Evolutionary conservation across 2,888 invertebrate species (phyloP), one percentile per base, ranked within the genome.

Genomic region (Diploptera punctata): DNA sequence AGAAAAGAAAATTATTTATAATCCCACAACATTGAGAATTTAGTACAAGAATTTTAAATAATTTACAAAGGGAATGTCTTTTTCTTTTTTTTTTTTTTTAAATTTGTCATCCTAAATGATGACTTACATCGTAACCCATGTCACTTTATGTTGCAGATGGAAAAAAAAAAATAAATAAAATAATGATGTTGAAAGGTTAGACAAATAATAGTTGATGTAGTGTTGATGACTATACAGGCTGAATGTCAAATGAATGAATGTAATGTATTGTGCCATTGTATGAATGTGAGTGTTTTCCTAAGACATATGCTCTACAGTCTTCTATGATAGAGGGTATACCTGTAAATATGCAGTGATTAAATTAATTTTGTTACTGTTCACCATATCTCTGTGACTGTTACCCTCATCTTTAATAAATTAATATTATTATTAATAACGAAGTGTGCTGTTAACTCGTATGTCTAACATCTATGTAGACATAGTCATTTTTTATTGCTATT

Each of bases 131-230:
- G 57, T 21, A 70, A 52, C 31, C 47, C 57, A 69, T n/a, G 21
- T 24, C 24, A 21, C n/a, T 43, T 44, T 44, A 47, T 47, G 26
- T 44, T 65, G 65, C 65, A 47, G 26, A 9, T n/a, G 18, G 29
- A 31, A 31, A 29, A 10, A 31, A 31, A 49, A 49, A 67, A 29
- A 49, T 49, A 24, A 67, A 44, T 44, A 44, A 38, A 21, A 67
- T 19, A n/a, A n/a, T 7, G 38, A 57, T 69, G 26, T 44, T 44
- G 44, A 24, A 47, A 26, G 65, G 26, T 70, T 70, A 70, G 70
- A 70, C 70, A 70, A n/a, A 70, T 70, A 70, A 70, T 70, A 70
- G 70, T 49, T 47, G 44, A 44, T 49, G 62, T 70, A 70, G 62
- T 69, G 47, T 38, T 49, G 38, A 49, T 24, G 21, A n/a, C 31